These are phyloP conservation scores for Branchinecta sandiegonensis DNA, from an alignment of 2,888 invertebrate genomes.

Conservation along the genomic window DNA sequence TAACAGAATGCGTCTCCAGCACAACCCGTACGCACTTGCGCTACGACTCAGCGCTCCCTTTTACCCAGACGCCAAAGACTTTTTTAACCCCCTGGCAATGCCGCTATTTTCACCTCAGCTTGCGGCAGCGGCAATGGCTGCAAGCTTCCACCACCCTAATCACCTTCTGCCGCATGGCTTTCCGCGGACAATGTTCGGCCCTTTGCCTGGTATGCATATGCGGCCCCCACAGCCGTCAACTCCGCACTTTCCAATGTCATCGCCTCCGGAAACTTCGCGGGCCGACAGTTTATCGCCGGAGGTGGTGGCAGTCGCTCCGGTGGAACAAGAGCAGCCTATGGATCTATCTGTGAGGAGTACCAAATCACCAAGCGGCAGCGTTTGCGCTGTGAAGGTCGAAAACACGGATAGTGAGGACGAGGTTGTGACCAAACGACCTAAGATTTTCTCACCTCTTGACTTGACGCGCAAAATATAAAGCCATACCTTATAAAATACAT, in stretches of 20 bases:
- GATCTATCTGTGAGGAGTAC: conserved; percentile 29
- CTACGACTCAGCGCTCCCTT: conserved; percentile 16
- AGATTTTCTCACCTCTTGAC: conserved; percentile 20
- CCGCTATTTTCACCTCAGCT: conserved; percentile 8
- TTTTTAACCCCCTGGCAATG: conserved; percentile 16
- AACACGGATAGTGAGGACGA: conserved; percentile 21
- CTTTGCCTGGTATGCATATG: not conserved
- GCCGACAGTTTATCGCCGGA: conserved; percentile 23
- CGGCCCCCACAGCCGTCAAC: not conserved
- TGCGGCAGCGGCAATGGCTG: conserved; percentile 17
- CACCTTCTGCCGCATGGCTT: not conserved
- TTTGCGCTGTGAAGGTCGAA: not conserved
- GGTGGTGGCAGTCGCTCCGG: conserved; percentile 23
- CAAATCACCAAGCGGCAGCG: not conserved
- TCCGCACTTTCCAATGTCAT: not conserved
- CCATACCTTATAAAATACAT: too few relatives aligned
- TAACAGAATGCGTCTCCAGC: conserved; percentile 13
- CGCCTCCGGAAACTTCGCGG: not conserved
- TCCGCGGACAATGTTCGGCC: conserved; percentile 14
- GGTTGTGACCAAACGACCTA: not conserved
- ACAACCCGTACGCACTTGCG: conserved; percentile 12
- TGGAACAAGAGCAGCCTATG: conserved; percentile 31
- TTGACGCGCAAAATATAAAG: conserved; percentile 21
- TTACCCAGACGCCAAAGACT: conserved; percentile 15
- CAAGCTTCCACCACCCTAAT: conserved; percentile 1